These are phyloP conservation scores for Pterocles burchelli DNA, from an alignment of 2,113 vertebrate genomes.

Conservation along the genomic window DNA sequence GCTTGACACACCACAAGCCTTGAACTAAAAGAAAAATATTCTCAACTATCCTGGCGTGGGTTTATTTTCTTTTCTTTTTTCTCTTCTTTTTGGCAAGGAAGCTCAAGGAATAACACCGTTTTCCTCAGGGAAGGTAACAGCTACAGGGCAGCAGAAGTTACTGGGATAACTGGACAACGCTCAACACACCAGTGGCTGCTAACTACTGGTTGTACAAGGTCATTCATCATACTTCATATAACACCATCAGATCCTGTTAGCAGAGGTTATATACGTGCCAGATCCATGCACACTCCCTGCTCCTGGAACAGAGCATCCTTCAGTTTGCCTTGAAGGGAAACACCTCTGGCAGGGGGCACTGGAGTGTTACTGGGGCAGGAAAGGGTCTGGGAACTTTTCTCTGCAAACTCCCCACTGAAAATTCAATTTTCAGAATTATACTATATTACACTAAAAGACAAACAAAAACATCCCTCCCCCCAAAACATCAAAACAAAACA, in stretches of 20 bases:
- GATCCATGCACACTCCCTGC: rapidly evolving
- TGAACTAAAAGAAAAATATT: neutral
- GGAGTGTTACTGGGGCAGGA: neutral
- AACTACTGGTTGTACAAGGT: neutral
- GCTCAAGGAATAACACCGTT: neutral
- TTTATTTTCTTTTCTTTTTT: neutral
- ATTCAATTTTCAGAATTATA: neutral
- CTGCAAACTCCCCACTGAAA: neutral
- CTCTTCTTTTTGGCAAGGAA: neutral
- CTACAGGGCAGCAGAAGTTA: neutral
- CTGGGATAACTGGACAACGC: neutral
- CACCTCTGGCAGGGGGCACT: neutral
- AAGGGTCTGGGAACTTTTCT: neutral
- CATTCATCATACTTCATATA: neutral
- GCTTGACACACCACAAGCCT: neutral
- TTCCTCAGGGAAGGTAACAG: neutral
- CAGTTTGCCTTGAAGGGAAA: neutral
- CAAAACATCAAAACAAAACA: neutral
- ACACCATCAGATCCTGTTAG: neutral
- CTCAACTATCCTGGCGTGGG: neutral
- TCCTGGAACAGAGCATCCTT: neutral
- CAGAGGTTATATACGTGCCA: neutral
- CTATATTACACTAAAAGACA: neutral
- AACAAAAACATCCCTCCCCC: neutral
- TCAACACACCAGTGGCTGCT: neutral